phyloP scores from a whole-genome alignment of 53 echinoderm and acorn worm species.

The Patiria pectinifera region DNA sequence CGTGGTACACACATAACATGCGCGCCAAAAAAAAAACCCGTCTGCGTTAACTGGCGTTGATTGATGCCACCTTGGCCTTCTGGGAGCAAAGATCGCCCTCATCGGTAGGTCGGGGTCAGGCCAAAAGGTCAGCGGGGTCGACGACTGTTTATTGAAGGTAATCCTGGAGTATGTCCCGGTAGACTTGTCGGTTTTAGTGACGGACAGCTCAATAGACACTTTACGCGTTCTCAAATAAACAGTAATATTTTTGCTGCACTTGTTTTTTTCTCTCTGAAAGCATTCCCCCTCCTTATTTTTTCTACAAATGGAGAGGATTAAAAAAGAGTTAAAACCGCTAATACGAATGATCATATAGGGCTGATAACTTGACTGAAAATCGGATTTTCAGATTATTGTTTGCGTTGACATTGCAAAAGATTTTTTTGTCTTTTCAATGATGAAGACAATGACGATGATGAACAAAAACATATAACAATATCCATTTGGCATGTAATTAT shows the following conservation, averaged over 20 bases:
- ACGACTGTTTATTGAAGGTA: slow-evolving; percentile 43
- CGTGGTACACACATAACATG: neutral
- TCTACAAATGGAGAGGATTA: no score
- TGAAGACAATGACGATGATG: no score
- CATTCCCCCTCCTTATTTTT: neutral
- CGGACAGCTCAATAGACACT: slow-evolving; percentile 31
- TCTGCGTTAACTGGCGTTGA: neutral
- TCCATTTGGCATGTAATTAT: no score
- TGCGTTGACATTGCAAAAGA: no score
- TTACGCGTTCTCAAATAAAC: neutral
- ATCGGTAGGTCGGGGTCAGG: slow-evolving; percentile 14
- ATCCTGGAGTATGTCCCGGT: slow-evolving; percentile 35
- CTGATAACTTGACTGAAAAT: no score
- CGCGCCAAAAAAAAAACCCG: neutral
- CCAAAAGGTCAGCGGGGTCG: slow-evolving; percentile 10
- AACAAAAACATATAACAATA: no score
- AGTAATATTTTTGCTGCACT: neutral
- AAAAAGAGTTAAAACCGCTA: no score
- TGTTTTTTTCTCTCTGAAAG: neutral
- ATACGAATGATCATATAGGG: no score
- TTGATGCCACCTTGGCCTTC: slow-evolving; percentile 31
- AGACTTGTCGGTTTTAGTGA: neutral
- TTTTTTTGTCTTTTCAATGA: no score
- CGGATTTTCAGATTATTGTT: no score
- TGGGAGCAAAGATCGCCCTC: slow-evolving; percentile 56